Conservation (phyloP, 2,888 invertebrate species). For the Chrysodeixis includens region DNA sequence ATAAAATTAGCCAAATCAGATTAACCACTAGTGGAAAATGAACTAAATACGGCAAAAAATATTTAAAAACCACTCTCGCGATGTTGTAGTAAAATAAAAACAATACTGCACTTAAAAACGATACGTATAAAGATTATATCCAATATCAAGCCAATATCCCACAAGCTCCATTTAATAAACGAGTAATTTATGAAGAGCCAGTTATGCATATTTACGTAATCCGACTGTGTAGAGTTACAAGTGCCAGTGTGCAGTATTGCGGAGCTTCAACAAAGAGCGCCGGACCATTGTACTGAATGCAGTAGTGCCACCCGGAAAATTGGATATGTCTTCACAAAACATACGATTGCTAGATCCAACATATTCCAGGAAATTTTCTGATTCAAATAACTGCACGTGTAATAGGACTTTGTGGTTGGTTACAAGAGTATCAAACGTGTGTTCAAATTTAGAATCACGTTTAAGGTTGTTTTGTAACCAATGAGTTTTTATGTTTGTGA, state of each 20-base stretch:
- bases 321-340: constrained; percentile 55
- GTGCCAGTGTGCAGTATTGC: constrained; percentile 26
- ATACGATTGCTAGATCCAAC: constrained; percentile 41
- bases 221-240: constrained; percentile 20
- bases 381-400: not conserved
- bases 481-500: too few relatives aligned
- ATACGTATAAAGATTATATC: not conserved
- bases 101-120: not conserved
- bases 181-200: constrained; percentile 5
- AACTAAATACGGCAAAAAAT: too few relatives aligned
- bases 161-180: not conserved
- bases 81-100: not conserved
- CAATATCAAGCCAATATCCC: not conserved
- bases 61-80: too few relatives aligned
- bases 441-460: too few relatives aligned
- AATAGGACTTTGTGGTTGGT: not conserved
- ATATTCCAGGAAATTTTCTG: constrained; percentile 24
- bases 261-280: constrained; percentile 36
- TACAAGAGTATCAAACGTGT: not conserved
- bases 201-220: constrained; percentile 29
- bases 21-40: too few relatives aligned
- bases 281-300: constrained; percentile 47
- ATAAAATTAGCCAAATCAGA: too few relatives aligned
- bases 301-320: constrained; percentile 55
- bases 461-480: too few relatives aligned